Evolutionary conservation across 1,140 invertebrate species (phyloP).

Genomic region (Ectropis grisescens): DNA sequence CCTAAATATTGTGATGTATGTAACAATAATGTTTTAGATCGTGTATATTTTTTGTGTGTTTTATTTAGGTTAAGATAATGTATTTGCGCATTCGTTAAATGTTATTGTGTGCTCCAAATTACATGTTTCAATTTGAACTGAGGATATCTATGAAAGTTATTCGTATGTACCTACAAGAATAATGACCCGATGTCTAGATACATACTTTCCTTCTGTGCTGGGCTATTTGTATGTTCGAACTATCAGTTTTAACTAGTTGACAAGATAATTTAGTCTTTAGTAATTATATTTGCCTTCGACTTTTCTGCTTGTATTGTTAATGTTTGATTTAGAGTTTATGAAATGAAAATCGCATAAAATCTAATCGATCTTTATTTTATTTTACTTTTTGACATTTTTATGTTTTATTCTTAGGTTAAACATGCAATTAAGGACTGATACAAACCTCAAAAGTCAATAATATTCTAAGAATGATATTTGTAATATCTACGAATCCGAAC

Average conservation of each 20-base stretch:
- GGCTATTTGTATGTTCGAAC: no score
- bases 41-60: conserved; percentile 67
- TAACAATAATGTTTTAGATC: conserved; percentile 67
- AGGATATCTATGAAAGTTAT: no score
- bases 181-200: no score
- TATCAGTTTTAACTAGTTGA: no score
- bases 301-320: no score
- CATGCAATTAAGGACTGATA: conserved; percentile 16
- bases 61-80: conserved; percentile 50
- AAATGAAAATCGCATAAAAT: conserved; percentile 22
- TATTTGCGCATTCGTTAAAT: conserved; percentile 50
- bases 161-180: no score
- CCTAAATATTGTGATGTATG: conserved; percentile 64
- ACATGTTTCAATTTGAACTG: no score
- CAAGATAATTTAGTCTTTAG: no score
- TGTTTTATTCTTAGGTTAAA: conserved; percentile 23
- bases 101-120: conserved; percentile 17
- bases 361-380: conserved; percentile 21
- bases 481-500: background rate
- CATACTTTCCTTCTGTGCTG: no score
- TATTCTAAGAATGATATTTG: conserved; percentile 8
- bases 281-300: no score
- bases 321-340: no score
- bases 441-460: conserved; percentile 5
- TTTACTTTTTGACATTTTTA: conserved; percentile 40